These are phyloP conservation scores for Pollicipes pollicipes DNA, from an alignment of 1,140 invertebrate species.

Conservation along the genomic window DNA sequence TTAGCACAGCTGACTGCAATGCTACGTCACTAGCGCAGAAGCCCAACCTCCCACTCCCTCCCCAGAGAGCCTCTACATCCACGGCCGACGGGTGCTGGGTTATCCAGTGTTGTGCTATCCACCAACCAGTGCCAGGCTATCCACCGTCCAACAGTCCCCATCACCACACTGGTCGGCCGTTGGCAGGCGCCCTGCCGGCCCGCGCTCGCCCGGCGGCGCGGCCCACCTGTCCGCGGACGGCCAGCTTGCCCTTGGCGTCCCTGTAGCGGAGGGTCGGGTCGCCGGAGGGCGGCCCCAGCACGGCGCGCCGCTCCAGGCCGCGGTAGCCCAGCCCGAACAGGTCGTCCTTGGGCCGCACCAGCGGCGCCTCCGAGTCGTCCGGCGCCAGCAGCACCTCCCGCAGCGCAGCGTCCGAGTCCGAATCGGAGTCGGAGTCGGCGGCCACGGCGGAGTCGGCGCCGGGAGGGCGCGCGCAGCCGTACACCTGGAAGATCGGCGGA, in stretches of 20 bases:
- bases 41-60: neutral
- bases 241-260: neutral
- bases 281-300: conserved; percentile 24
- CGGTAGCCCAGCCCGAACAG: conserved; percentile 73
- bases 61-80: too few relatives aligned
- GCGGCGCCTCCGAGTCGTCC: neutral
- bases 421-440: neutral
- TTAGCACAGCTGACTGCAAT: neutral
- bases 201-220: too few relatives aligned
- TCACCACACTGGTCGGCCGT: too few relatives aligned
- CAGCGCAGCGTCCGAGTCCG: neutral
- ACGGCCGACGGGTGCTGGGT: too few relatives aligned
- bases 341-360: conserved; percentile 42
- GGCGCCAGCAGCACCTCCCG: neutral
- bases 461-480: neutral
- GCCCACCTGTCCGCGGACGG: neutral
- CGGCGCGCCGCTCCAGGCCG: conserved; percentile 47
- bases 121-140: too few relatives aligned
- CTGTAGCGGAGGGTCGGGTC: neutral
- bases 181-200: too few relatives aligned
- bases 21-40: too few relatives aligned
- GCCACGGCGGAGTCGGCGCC: neutral
- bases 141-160: too few relatives aligned
- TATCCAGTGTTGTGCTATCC: too few relatives aligned
- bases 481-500: neutral